Evolutionary conservation across 2,888 invertebrate species (phyloP).

Genomic region (Drosophila barbarae): DNA sequence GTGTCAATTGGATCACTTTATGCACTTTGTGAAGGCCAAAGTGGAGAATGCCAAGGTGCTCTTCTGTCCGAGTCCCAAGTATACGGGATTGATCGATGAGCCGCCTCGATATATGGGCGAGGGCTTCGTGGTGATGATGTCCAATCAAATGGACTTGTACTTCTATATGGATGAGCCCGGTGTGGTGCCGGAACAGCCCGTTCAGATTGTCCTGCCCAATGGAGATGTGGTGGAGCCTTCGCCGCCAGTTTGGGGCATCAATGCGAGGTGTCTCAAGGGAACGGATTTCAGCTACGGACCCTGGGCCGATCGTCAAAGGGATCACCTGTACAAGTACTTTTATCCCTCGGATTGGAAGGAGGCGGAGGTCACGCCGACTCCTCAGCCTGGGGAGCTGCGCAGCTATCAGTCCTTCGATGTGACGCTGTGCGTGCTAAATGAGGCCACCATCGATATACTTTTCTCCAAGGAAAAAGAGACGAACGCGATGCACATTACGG

Average conservation of each 20-base stretch:
- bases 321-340: slow-evolving; percentile 96
- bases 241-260: slow-evolving; percentile 97
- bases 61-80: slow-evolving; percentile 97
- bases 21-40: slow-evolving; percentile 97
- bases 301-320: slow-evolving; percentile 98
- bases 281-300: slow-evolving; percentile 98
- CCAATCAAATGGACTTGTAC: slow-evolving; percentile 95
- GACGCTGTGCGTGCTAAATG: slow-evolving; percentile 92
- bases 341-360: slow-evolving; percentile 93
- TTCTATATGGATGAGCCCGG: slow-evolving; percentile 98
- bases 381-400: slow-evolving; percentile 92
- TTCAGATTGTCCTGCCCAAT: slow-evolving; percentile 92
- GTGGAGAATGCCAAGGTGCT: slow-evolving; percentile 97
- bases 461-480: slow-evolving; percentile 96
- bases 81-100: slow-evolving; percentile 94
- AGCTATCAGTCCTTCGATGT: slow-evolving; percentile 96
- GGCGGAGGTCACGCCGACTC: slow-evolving; percentile 88
- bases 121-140: slow-evolving; percentile 97
- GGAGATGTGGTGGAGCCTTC: slow-evolving; percentile 96
- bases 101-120: slow-evolving; percentile 99
- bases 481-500: slow-evolving; percentile 97
- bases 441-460: slow-evolving; percentile 96
- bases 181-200: slow-evolving; percentile 93
- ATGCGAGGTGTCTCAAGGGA: slow-evolving; percentile 96
- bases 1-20: slow-evolving; percentile 94